Percentiles rank a stretch among this genome's conserved stretches.
These are phyloP conservation scores for Actias luna DNA, from an alignment of 2,888 invertebrate species.

Conservation along the genomic window DNA sequence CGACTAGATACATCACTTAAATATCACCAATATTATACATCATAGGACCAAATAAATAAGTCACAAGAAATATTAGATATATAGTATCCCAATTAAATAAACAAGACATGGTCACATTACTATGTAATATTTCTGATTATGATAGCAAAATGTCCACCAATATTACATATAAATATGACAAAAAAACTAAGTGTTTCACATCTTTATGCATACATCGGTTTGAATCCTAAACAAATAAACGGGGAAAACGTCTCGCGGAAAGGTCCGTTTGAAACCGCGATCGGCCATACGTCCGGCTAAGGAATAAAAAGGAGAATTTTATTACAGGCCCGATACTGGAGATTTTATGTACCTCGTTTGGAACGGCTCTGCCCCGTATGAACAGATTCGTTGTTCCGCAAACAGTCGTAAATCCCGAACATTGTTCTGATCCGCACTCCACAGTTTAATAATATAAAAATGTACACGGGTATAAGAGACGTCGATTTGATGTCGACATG, in stretches of 20 bases:
- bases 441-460: slow-evolving; percentile 27
- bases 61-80: too few species aligned
- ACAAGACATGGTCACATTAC: too few species aligned
- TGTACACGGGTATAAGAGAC: slow-evolving; percentile 15
- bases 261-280: slow-evolving; percentile 10
- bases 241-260: slow-evolving; percentile 6
- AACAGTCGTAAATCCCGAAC: slow-evolving; percentile 66
- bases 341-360: slow-evolving; percentile 58
- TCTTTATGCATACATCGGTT: not conserved
- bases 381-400: slow-evolving; percentile 61
- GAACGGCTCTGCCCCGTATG: slow-evolving; percentile 41
- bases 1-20: too few species aligned
- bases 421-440: slow-evolving; percentile 59
- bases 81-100: too few species aligned
- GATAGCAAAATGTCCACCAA: not conserved
- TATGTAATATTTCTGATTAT: not conserved
- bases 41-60: too few species aligned
- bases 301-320: slow-evolving; percentile 50
- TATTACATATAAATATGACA: not conserved
- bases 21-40: too few species aligned
- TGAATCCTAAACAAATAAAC: slow-evolving; percentile 8
- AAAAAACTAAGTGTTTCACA: not conserved
- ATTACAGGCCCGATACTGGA: slow-evolving; percentile 48
- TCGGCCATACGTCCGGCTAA: slow-evolving; percentile 16
- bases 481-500: slow-evolving; percentile 43